A percentile compares a stretch with the other conserved stretches of the same genome.
These are phyloP conservation scores for Tyrannus savana DNA, from an alignment of 2,113 vertebrate species.

Conservation along the genomic window DNA sequence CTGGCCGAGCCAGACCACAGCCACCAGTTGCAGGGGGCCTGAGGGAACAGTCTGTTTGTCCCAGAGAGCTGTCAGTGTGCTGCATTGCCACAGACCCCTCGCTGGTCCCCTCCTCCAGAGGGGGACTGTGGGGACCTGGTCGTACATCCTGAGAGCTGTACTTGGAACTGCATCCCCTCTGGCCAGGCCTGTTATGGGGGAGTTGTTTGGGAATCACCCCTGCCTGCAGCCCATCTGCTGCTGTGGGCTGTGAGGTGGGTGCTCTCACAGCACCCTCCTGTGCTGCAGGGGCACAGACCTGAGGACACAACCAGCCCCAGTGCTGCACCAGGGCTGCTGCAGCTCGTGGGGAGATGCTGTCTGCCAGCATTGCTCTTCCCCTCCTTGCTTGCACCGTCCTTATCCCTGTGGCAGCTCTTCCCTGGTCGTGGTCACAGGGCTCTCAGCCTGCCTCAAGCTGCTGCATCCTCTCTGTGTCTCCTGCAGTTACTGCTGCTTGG, in stretches of 20 bases:
- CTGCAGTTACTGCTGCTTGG: background rate
- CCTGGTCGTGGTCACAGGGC: rapidly evolving
- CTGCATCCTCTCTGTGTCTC: background rate
- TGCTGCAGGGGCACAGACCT: rapidly evolving
- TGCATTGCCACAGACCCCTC: background rate
- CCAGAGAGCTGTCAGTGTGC: background rate
- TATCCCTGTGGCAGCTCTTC: rapidly evolving
- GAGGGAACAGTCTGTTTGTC: background rate
- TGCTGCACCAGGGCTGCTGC: background rate
- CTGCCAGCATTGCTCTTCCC: background rate
- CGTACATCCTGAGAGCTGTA: background rate
- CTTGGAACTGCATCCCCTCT: background rate
- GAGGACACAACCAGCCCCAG: background rate
- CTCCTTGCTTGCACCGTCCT: background rate
- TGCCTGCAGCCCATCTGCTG: background rate
- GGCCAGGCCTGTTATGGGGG: background rate
- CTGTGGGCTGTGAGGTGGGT: background rate
- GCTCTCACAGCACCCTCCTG: background rate
- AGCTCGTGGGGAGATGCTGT: rapidly evolving
- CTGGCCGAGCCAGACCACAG: rapidly evolving
- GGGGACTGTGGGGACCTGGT: background rate
- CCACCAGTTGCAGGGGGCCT: background rate
- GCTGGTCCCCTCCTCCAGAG: rapidly evolving
- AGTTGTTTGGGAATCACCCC: background rate
- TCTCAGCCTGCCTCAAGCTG: background rate